Base-by-base conservation (phyloP, 2,113 vertebrate species). In the Stercorarius parasiticus region DNA sequence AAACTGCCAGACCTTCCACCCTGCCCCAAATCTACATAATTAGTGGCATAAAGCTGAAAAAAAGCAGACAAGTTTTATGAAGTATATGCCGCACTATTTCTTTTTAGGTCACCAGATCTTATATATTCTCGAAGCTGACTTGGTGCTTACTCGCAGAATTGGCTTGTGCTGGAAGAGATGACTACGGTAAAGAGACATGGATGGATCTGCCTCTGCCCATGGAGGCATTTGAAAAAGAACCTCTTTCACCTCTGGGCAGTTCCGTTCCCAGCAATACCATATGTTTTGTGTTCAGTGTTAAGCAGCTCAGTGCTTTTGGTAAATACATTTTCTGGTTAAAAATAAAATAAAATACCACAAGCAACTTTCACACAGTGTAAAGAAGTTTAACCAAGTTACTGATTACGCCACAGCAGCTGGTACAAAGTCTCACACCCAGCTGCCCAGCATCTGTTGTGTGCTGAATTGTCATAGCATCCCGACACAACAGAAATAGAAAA, bases 81-180 rank as follows among this genome's bases (percentile, higher is more conserved):
- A 93, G 58, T 79, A 26, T n/a, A 18, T 43, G 21, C 10, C 9
- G 9, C 13, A 36, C 7, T 47, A 30, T 77, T 77, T 34, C 25
- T 6, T 69, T 58, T 55, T 50, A 87, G 84, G 47, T 80, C 50
- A 84, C 66, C 64, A 86, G 70, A 77, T 95, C 67, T 79, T 84
- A 74, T 53, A 56, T 88, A 93, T 88, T 79, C 72, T 88, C 87
- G 89, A 82, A 96, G 65, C 40, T 64, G 32, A 91, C 32, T 91
- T 81, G 70, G 79, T 88, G 70, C 87, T 86, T 82, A 82, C 43
- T 92, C 6, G 8, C 56, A 90, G 83, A 95, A 95, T 43, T 58
- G 45, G 52, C 64, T 82, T 95, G 83, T 67, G 66, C 62, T 76
- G 43, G 66, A 95, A 88, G 59, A 89, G 53, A 74, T 47, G 36